A percentile compares a stretch with the other conserved stretches of the same genome.
Evolutionary conservation across 2,888 invertebrate genomes (phyloP).

Genomic region (Pristionchus japonicus): DNA sequence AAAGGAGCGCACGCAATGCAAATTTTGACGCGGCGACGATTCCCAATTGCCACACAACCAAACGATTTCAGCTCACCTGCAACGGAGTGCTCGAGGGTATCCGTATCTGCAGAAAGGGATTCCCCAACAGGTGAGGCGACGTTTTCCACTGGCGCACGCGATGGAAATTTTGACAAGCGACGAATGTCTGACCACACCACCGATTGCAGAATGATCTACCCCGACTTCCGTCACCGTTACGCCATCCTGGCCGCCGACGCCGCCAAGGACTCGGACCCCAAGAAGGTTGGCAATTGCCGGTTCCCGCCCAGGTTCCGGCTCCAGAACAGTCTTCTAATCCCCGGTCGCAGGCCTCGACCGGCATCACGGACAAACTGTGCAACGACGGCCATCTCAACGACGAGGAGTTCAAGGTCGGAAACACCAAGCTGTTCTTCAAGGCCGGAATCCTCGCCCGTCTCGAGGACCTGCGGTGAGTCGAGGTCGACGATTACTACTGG

Average conservation of each 20-base stretch:
- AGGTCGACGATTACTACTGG: conserved; percentile 46
- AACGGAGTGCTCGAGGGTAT: conserved; percentile 99
- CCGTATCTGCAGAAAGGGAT: conserved; percentile 99
- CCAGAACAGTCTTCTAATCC: not conserved
- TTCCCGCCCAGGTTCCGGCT: not conserved
- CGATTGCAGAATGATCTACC: conserved; percentile 92
- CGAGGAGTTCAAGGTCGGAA: conserved; percentile 78
- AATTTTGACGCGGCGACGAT: not conserved
- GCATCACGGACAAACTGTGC: conserved; percentile 70
- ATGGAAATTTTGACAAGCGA: not conserved
- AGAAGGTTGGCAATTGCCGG: conserved; percentile 77
- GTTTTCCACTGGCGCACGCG: not conserved
- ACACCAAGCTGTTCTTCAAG: conserved; percentile 90
- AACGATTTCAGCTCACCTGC: conserved; percentile 88
- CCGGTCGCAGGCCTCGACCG: conserved; percentile 59
- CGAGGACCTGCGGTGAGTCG: conserved; percentile 96
- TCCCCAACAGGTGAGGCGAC: conserved; percentile 87
- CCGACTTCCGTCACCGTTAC: conserved; percentile 99
- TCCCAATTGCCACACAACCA: not conserved
- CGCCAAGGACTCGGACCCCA: conserved; percentile 78
- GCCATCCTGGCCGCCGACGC: conserved; percentile 97
- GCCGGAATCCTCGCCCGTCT: conserved; percentile 99
- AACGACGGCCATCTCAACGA: conserved; percentile 74
- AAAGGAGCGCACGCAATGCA: not conserved
- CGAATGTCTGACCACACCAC: not conserved